Evolutionary conservation across 2,113 vertebrate genomes (phyloP).

Genomic region (Thymallus thymallus): DNA sequence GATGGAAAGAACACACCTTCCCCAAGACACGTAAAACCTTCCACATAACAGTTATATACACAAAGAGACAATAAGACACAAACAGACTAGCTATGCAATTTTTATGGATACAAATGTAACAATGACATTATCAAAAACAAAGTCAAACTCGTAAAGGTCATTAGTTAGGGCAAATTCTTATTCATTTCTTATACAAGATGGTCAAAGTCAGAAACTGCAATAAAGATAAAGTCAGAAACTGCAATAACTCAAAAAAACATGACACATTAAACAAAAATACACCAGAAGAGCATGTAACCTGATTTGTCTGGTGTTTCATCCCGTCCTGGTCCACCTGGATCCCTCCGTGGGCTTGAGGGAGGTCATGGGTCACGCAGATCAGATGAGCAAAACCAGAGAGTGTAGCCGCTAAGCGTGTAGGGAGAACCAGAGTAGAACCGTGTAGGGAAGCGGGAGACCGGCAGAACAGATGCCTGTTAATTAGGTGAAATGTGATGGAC

Average conservation of each 20-base stretch:
- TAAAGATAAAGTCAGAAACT: neutral
- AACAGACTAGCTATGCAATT: neutral
- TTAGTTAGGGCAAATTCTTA: too few species aligned
- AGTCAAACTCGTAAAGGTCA: neutral
- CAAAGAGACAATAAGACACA: neutral
- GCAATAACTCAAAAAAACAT: neutral
- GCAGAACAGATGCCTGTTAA: constrained; percentile 98
- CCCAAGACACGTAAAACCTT: neutral
- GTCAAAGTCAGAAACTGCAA: too few species aligned
- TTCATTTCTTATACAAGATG: too few species aligned
- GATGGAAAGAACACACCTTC: constrained; percentile 64
- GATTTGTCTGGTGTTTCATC: too few species aligned
- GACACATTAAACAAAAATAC: too few species aligned
- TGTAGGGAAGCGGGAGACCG: constrained; percentile 76
- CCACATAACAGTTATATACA: constrained; percentile 8
- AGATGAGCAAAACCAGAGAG: constrained; percentile 66
- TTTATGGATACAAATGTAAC: neutral
- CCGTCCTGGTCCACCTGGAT: neutral
- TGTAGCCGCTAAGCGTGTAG: too few species aligned
- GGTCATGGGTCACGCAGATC: constrained; percentile 71
- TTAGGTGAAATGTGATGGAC: constrained; percentile 99
- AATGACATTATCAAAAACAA: neutral
- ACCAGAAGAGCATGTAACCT: too few species aligned
- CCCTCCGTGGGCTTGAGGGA: constrained; percentile 9
- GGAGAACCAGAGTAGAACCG: constrained; percentile 64